A percentile compares a stretch with the other conserved stretches of the same genome.
Conservation (phyloP, 2,797 vertebrate genomes). For the Platalea minor region DNA sequence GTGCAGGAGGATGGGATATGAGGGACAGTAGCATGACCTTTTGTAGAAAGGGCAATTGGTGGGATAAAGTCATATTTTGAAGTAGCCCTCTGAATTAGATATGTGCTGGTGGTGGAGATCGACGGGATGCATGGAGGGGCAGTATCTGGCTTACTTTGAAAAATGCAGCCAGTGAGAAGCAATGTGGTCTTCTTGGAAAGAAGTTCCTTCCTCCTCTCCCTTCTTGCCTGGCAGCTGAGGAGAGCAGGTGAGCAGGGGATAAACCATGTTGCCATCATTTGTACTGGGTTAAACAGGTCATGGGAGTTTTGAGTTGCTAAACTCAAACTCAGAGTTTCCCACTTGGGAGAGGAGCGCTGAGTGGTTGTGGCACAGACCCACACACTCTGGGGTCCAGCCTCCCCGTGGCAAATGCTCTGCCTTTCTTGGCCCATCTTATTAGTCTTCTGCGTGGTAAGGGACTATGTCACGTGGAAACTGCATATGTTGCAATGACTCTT, state of each 20-base stretch:
- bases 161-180: neutral
- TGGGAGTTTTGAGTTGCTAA: neutral
- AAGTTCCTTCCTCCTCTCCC: neutral
- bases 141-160: neutral
- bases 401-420: neutral
- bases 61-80: neutral
- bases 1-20: neutral
- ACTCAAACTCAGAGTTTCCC: neutral
- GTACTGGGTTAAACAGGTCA: neutral
- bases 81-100: neutral
- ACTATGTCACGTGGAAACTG: neutral
- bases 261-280: neutral
- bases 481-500: neutral
- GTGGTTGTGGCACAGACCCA: neutral
- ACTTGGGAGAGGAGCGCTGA: fast-evolving
- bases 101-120: neutral
- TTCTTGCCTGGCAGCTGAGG: neutral
- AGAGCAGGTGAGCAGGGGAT: neutral
- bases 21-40: neutral
- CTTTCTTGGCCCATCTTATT: neutral
- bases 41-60: neutral
- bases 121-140: fast-evolving
- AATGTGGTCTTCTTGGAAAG: neutral
- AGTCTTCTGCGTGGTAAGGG: neutral
- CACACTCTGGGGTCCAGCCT: neutral